phyloP scores from a whole-genome alignment of 2,797 vertebrate genomes.

The Odontamblyopus rebecca region DNA sequence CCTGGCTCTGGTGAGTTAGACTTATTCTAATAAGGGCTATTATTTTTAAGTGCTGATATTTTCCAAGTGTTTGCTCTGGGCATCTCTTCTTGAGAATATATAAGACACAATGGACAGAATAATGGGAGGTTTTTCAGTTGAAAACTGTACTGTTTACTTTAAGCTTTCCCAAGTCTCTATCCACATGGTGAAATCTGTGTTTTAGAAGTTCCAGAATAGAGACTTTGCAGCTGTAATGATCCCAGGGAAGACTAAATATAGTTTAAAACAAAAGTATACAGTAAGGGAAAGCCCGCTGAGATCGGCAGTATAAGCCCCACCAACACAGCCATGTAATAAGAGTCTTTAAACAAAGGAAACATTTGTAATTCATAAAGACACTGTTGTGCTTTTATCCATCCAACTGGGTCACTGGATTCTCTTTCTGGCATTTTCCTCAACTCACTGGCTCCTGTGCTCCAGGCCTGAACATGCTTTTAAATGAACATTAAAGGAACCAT shows the following conservation, averaged over 20 bases:
- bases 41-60: slow-evolving; percentile 17
- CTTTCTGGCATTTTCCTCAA: slow-evolving; percentile 29
- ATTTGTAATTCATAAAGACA: slow-evolving; percentile 41
- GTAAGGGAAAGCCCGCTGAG: slow-evolving; percentile 46
- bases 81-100: neutral
- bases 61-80: slow-evolving; percentile 32
- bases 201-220: slow-evolving; percentile 25
- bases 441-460: slow-evolving; percentile 8
- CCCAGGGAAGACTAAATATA: slow-evolving; percentile 46
- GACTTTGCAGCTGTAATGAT: slow-evolving; percentile 36
- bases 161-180: slow-evolving; percentile 15
- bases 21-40: neutral
- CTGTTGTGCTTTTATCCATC: slow-evolving; percentile 38
- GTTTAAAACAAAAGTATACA: slow-evolving; percentile 54
- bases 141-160: slow-evolving; percentile 14
- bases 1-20: too few species aligned
- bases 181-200: slow-evolving; percentile 24
- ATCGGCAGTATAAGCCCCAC: slow-evolving; percentile 28
- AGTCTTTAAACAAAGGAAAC: slow-evolving; percentile 53
- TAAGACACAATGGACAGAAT: neutral
- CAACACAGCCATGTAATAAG: slow-evolving; percentile 46
- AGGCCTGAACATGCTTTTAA: slow-evolving; percentile 1
- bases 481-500: slow-evolving; percentile 1
- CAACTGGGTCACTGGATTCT: slow-evolving; percentile 51
- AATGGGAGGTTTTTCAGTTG: slow-evolving; percentile 32